Percentiles rank a stretch among this genome's conserved stretches.
Evolutionary conservation across 1,140 invertebrate genomes (phyloP).

Genomic region (Drosophila jambulina): DNA sequence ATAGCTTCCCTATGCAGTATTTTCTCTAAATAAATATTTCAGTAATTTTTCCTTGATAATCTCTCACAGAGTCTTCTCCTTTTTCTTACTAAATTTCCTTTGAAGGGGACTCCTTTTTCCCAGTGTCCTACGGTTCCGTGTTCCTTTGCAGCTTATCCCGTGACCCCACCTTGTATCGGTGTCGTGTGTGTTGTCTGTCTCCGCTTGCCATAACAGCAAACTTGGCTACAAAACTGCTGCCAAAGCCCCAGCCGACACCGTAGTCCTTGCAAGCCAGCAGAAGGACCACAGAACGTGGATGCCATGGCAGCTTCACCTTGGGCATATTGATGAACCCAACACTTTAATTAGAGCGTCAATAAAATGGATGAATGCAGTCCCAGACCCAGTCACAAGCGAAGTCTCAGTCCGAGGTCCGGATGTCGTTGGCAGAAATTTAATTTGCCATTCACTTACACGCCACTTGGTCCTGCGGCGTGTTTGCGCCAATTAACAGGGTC

Average conservation of each 20-base stretch:
- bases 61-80: neutral
- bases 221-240: slow-evolving; percentile 55
- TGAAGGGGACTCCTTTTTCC: neutral
- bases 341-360: slow-evolving; percentile 78
- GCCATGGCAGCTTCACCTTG: slow-evolving; percentile 55
- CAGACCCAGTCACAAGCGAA: neutral
- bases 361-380: slow-evolving; percentile 64
- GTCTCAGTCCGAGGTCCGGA: slow-evolving; percentile 3
- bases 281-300: slow-evolving; percentile 17
- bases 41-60: neutral
- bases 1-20: too few species aligned
- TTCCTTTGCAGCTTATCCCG: slow-evolving; percentile 36
- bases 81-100: too few species aligned
- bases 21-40: too few species aligned
- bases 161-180: slow-evolving; percentile 50
- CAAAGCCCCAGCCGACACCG: slow-evolving; percentile 25
- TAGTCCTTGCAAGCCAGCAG: slow-evolving; percentile 33
- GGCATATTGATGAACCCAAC: slow-evolving; percentile 51
- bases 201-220: slow-evolving; percentile 56
- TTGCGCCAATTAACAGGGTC: slow-evolving; percentile 41
- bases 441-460: slow-evolving; percentile 44
- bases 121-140: slow-evolving; percentile 21
- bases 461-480: slow-evolving; percentile 48
- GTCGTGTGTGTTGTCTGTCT: slow-evolving; percentile 54
- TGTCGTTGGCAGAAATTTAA: slow-evolving; percentile 36